Percentiles rank a stretch among this genome's conserved stretches.
Conservation (phyloP, 2,888 invertebrate species). For the Anthophora plumipes region DNA sequence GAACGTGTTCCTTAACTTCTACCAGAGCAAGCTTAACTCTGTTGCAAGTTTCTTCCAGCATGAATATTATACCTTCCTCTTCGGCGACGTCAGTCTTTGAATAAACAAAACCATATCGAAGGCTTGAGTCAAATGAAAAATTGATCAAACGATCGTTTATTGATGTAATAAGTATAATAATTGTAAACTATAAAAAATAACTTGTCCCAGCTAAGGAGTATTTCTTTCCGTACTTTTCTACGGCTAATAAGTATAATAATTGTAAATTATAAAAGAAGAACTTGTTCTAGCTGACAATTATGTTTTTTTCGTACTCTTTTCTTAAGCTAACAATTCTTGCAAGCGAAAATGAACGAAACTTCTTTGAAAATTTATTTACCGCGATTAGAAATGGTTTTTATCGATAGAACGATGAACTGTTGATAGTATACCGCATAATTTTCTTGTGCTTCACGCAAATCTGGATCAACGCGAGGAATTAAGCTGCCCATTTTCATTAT, state of each 20-base stretch:
- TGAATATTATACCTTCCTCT: conserved; percentile 78
- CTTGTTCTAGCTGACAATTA: too few species aligned
- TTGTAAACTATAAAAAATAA: too few species aligned
- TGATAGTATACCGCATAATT: conserved; percentile 77
- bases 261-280: too few species aligned
- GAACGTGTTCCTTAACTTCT: conserved; percentile 74
- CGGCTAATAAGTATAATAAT: too few species aligned
- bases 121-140: not conserved
- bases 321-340: too few species aligned
- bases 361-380: too few species aligned
- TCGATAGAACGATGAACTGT: not conserved
- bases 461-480: conserved; percentile 87
- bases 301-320: too few species aligned
- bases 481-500: conserved; percentile 91
- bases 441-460: conserved; percentile 69
- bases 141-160: not conserved
- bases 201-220: too few species aligned
- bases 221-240: too few species aligned
- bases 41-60: conserved; percentile 81
- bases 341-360: too few species aligned
- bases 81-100: conserved; percentile 80
- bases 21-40: conserved; percentile 76
- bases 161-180: not conserved
- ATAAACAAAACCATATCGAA: conserved; percentile 44
- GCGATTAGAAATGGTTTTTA: too few species aligned